Base-by-base conservation (phyloP, 2,888 invertebrate genomes). In the Ganaspis brasiliensis region DNA sequence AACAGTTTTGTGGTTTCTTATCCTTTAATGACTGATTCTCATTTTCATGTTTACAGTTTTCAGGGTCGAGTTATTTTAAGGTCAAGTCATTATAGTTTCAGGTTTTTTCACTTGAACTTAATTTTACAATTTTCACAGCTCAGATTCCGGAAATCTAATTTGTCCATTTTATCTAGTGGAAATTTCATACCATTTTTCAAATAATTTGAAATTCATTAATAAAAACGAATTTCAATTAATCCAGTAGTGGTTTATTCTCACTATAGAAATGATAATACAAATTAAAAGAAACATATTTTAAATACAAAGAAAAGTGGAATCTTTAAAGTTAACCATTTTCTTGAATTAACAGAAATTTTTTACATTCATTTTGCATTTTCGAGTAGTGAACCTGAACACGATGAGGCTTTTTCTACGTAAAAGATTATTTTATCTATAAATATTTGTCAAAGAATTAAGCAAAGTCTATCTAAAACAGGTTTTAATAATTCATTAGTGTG, bases 1-100 rank as follows among this genome's bases (percentile, higher is more conserved):
- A 19, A 21, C 40, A 67, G 45, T 67, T 67, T 67, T 67, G 67
- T 45, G 40, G 63, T 67, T 67, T 45, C 45, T 10, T 67, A 24
- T 24, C n/a, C 67, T 45, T 45, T 67, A 9, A 24, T 24, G 24
- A 67, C 40, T 45, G 40, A 67, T 67, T 67, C 40, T 10, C 14
- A 67, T 26, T 67, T 9, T 37, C 6, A 19, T 45, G 45, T 21
- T 67, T 67, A 24, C 9, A 16, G 49, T 55, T 55, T 72, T 21
- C 8, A 16, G 45, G 56, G 56, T 52, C 72, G 16, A 5, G 31
- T 37, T 35, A 55, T 37, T 55, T 14, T 8, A 35, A 55, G 37
- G 56, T 52, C 55, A 31, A 5, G 16, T 21, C 19, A 55, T 37
- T 55, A 16, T 10, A 35, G 2, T 26, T 56, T 16, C 19, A 49